phyloP scores from a whole-genome alignment of 2,888 invertebrate species.

The Acleris holmiana region DNA sequence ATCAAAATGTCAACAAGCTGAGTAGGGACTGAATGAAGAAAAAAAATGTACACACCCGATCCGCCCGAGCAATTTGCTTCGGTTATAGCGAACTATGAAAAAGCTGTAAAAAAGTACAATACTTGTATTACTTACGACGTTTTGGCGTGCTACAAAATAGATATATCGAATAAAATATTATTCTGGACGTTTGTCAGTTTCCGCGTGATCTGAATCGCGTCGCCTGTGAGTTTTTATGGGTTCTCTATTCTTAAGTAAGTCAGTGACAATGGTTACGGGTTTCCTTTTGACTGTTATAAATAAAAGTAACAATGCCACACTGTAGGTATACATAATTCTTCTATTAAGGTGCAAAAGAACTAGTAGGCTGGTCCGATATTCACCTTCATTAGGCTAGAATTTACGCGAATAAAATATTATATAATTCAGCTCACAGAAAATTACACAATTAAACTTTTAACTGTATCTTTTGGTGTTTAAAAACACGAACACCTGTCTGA shows the following conservation, averaged over 20 bases:
- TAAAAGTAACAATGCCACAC: conserved; percentile 19
- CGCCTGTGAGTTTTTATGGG: conserved; percentile 34
- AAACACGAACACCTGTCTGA: conserved; percentile 2
- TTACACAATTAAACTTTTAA: neutral
- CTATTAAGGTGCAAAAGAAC: neutral
- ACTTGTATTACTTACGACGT: conserved; percentile 22
- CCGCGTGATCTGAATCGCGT: conserved; percentile 48
- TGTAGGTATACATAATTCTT: neutral
- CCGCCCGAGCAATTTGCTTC: conserved; percentile 70
- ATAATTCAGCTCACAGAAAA: neutral
- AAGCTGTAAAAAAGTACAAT: conserved; percentile 21
- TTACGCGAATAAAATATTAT: neutral
- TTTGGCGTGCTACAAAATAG: conserved; percentile 39
- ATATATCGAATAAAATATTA: conserved; percentile 57
- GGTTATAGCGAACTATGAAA: conserved; percentile 50
- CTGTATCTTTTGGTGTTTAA: neutral
- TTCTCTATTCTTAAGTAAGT: conserved; percentile 27
- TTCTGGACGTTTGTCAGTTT: conserved; percentile 52
- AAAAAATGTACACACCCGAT: conserved; percentile 52
- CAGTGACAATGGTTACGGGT: conserved; percentile 20
- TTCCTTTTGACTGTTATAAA: conserved; percentile 23
- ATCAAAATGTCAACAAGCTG: conserved; percentile 68
- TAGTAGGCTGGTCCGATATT: neutral
- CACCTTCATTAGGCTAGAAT: neutral
- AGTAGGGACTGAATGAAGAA: conserved; percentile 57